Evolutionary conservation across 2,797 vertebrate species (phyloP).

Genomic region (Mus spretus): DNA sequence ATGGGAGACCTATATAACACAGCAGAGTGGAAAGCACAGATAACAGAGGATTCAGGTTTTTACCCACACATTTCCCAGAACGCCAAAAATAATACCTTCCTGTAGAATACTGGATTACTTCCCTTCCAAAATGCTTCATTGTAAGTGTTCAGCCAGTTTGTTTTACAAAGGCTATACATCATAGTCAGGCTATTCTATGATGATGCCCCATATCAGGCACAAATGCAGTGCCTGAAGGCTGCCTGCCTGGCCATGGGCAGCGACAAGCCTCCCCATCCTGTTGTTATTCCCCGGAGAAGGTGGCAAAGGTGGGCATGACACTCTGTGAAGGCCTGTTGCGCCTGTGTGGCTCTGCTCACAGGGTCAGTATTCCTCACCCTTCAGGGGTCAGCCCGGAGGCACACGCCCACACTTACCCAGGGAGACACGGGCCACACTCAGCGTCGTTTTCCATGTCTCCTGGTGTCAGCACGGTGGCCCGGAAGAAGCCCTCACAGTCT

Average conservation of each 20-base stretch:
- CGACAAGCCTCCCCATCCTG: not conserved
- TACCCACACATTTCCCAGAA: not conserved
- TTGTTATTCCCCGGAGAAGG: fast-evolving
- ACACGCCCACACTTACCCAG: conserved; percentile 91
- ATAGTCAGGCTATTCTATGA: not conserved
- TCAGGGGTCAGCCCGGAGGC: too few relatives aligned
- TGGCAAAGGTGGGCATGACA: too few relatives aligned
- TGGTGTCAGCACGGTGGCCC: conserved; percentile 93
- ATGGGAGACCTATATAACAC: not conserved
- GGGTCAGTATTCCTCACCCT: too few relatives aligned
- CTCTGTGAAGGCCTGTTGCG: not conserved
- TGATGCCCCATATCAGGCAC: not conserved
- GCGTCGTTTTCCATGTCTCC: conserved; percentile 96
- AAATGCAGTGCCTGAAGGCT: not conserved
- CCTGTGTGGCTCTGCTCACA: not conserved
- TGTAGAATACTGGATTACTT: not conserved
- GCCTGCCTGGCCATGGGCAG: not conserved
- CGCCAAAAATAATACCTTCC: not conserved
- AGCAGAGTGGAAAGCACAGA: not conserved
- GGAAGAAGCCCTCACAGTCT: conserved; percentile 96
- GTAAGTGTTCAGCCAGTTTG: not conserved
- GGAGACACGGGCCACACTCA: conserved; percentile 97
- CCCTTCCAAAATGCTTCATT: not conserved
- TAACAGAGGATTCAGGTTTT: not conserved
- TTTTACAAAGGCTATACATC: not conserved